Evolutionary conservation across 2,888 invertebrate species (phyloP), one percentile per base, ranked within the genome.

Genomic region (Morpho deidamia): DNA sequence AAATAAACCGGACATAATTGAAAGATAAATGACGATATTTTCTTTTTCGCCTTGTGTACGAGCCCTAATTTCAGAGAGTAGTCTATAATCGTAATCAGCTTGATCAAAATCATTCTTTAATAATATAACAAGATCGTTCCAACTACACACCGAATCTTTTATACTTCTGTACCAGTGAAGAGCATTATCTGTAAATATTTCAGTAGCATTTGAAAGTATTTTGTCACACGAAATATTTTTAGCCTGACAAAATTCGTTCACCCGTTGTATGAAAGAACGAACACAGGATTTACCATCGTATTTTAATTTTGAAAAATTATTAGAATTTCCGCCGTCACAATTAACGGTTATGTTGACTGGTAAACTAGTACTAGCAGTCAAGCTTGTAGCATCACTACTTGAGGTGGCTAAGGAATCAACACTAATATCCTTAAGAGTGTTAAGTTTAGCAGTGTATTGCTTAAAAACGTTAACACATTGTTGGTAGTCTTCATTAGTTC

Each of bases 101-200:
- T 9, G n/a, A 40, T 11, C 11, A 8, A 40, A 40, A 11, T 11
- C 40, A 53, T 37, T 33, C 57, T 47, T 58, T 11, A 61, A 43
- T 8, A 52, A 35, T 3, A 7, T 7, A 9, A 12, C n/a, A 10
- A 58, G 45, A 7, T 56, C 55, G 7, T 37, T n/a, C 58, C 61
- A 61, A 35, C 9, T 10, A 7, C 11, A 32, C 3, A 58, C 40
- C 8, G 43, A 11, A 11, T 46, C 40, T 14, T 47, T 54, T 34
- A 57, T 41, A 32, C 50, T 47, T 7, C 60, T 34, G 32, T 38
- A 60, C 62, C 60, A 60, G 41, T 58, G 60, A 8, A 62, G 40
- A 3, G 62, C 60, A 32, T 57, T 46, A 34, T 42, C 57, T 4
- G 41, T 39, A 52, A 61, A 61, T n/a, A 61, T 35, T 12, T 61